Conservation (phyloP, 2,797 vertebrate species). For the Manis crassicaudata region DNA sequence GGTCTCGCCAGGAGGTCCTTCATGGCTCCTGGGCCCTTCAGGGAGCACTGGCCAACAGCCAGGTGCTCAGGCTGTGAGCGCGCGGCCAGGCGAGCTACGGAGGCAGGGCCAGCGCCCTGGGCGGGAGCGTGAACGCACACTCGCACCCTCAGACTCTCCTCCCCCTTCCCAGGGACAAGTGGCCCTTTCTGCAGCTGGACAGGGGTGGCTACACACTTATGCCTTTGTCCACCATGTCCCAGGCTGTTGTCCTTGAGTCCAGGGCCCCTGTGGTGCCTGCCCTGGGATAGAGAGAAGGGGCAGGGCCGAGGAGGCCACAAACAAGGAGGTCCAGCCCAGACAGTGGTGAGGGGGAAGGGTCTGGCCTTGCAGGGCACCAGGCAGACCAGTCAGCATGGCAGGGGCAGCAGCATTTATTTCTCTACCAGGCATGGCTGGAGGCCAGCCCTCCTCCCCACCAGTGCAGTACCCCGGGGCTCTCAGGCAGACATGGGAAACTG, state of each 20-base stretch:
- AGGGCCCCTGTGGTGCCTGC: rapidly evolving
- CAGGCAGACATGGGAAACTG: rapidly evolving
- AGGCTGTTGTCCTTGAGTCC: not conserved
- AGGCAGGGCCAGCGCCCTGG: not conserved
- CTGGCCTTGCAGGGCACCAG: rapidly evolving
- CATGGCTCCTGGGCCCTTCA: not conserved
- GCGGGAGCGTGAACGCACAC: rapidly evolving
- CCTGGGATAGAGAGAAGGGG: not conserved
- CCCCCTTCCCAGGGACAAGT: not conserved
- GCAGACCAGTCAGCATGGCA: rapidly evolving
- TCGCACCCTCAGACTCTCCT: not conserved
- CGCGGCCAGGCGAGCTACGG: not conserved
- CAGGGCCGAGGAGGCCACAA: not conserved
- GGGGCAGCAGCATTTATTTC: not conserved
- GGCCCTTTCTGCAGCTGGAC: not conserved
- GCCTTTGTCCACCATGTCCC: not conserved
- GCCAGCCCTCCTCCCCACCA: rapidly evolving
- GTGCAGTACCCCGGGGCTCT: not conserved
- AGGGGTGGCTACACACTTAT: conserved; percentile 26
- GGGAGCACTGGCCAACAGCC: rapidly evolving
- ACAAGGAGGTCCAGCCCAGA: not conserved
- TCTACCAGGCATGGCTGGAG: rapidly evolving
- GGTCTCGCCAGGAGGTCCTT: not conserved
- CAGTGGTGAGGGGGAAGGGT: rapidly evolving
- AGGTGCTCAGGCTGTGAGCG: rapidly evolving